phyloP scores from a whole-genome alignment of 2,888 invertebrate genomes.

The Pegoplata infirma region DNA sequence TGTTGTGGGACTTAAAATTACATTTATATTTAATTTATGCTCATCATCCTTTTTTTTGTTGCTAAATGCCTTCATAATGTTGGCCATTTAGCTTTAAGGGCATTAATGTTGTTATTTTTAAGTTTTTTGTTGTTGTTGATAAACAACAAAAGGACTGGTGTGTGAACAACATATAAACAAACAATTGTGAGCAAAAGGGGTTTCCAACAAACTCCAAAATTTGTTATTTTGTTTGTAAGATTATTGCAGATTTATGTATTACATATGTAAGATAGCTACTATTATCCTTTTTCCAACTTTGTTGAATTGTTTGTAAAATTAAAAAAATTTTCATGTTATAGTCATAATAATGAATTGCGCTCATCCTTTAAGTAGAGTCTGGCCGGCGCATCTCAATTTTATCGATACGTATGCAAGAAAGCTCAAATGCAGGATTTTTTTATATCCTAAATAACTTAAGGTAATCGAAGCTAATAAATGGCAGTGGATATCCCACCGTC shows the following conservation, averaged over 20 bases:
- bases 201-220: not conserved
- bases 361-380: no score
- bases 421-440: no score
- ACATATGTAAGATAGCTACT: not conserved
- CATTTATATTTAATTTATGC: slow-evolving; percentile 57
- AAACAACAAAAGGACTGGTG: slow-evolving; percentile 9
- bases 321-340: no score
- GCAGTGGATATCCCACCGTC: no score
- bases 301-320: no score
- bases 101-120: slow-evolving; percentile 4
- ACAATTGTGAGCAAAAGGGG: not conserved
- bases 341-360: no score
- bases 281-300: no score
- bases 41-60: slow-evolving; percentile 30
- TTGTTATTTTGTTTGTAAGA: not conserved
- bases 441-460: no score
- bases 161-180: slow-evolving; percentile 6
- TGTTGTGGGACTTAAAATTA: slow-evolving; percentile 58
- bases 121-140: no score
- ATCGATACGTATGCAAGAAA: no score
- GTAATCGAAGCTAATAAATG: no score
- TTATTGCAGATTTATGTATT: not conserved
- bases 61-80: slow-evolving; percentile 20
- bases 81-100: slow-evolving; percentile 69
- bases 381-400: no score